Conservation (phyloP, 2,888 invertebrate genomes). For the Pandemis heparana region DNA sequence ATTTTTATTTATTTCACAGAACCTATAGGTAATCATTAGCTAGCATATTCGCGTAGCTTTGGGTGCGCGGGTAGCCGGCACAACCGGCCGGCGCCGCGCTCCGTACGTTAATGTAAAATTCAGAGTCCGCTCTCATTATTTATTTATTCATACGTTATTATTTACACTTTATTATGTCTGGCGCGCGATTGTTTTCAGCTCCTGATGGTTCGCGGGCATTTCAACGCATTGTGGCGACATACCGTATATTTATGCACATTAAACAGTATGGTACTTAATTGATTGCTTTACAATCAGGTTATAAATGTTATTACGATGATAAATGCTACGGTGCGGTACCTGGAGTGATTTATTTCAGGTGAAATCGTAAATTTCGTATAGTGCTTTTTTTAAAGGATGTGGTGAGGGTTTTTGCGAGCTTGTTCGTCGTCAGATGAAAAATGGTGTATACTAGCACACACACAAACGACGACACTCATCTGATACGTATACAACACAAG, state of each 20-base stretch:
- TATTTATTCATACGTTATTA: constrained; percentile 55
- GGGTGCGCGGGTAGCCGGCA: not conserved
- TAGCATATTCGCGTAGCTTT: not conserved
- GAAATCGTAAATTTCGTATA: not conserved
- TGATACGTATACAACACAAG: too few relatives aligned
- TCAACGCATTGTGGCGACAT: constrained; percentile 38
- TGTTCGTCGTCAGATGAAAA: too few relatives aligned
- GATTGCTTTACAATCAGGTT: constrained; percentile 36
- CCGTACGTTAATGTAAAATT: constrained; percentile 52
- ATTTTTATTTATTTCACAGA: too few relatives aligned
- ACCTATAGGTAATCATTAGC: too few relatives aligned
- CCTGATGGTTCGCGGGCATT: constrained; percentile 32
- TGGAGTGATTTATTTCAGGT: constrained; percentile 3
- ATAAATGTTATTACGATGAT: constrained; percentile 24
- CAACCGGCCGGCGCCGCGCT: not conserved
- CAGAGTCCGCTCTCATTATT: constrained; percentile 48
- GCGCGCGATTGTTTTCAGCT: constrained; percentile 48
- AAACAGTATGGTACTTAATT: constrained; percentile 39
- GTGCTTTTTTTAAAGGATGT: not conserved
- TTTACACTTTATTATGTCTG: constrained; percentile 51
- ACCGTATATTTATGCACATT: constrained; percentile 40
- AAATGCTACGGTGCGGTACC: not conserved
- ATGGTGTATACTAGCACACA: too few relatives aligned
- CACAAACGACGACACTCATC: too few relatives aligned
- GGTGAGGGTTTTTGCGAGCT: not conserved